Evolutionary conservation across 2,113 vertebrate genomes (phyloP), one percentile per base, ranked within the genome.

Genomic region (Nematolebias whitei): DNA sequence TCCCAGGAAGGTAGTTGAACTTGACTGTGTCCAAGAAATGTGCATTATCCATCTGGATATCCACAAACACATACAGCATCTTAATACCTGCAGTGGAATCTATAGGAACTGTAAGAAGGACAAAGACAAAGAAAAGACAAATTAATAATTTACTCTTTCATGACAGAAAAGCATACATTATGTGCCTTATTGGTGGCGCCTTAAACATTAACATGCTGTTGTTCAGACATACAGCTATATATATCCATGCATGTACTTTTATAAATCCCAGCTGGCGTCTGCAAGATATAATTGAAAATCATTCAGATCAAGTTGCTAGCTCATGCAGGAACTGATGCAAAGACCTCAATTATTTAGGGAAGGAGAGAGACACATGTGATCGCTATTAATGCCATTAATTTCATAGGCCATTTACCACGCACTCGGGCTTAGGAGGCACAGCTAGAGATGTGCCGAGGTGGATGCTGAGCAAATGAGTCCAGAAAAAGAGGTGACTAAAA

Each of bases 1-100:
- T 87, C 76, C 93, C 94, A 0, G 73, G 71, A 5, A 89, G 3
- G 22, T 98, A 98, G 92, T 96, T 98, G 87, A 97, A 95, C 76
- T 91, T 94, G 84, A 99, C 65, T 1, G 96, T 96, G 85, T 98
- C 95, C 22, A 99, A 88, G 45, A 99, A 95, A 91, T 99, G 97
- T 24, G 92, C 78, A 0, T 95, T 92, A 86, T 99, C 97, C 40
- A 98, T 95, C 90, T 96, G 95, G 88, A 99, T 98, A 72, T 99
- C 97, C 85, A 99, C 98, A 12, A 99, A 99, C 76, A 99, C 94
- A 2, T 99, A 99, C 5, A 99, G 92, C 93, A 98, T 96, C 87
- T 95, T 94, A 77, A 99, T 92, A 14, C 95, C 96, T 49, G 87
- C 91, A 0, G 93, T 95, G 67, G 94, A 80, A 22, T 99, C 96